phyloP scores from a whole-genome alignment of 2,888 invertebrate genomes.

The Heliconius hortense region DNA sequence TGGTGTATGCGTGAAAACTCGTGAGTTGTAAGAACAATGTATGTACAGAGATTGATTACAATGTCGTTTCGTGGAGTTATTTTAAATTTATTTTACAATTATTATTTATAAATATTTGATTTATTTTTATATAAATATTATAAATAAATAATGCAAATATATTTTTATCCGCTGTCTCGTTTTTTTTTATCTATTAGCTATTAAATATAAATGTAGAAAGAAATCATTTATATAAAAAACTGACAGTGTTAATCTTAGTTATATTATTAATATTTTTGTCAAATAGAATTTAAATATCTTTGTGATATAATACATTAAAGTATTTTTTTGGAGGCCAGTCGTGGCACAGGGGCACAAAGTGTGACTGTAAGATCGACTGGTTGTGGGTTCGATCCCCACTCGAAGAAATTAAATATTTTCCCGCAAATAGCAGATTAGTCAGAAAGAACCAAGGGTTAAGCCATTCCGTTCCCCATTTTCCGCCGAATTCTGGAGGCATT shows the following conservation, averaged over 20 bases:
- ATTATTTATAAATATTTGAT: background rate
- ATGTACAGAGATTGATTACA: constrained; percentile 43
- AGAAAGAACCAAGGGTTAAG: no score
- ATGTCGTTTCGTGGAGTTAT: constrained; percentile 10
- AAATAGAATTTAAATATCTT: background rate
- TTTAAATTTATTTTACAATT: background rate
- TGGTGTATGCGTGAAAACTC: constrained; percentile 77
- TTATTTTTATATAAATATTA: background rate
- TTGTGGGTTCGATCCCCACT: no score
- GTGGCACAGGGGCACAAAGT: no score
- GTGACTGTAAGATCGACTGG: no score
- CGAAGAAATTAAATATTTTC: no score
- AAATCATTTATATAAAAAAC: background rate
- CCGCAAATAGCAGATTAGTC: no score
- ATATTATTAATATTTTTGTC: background rate
- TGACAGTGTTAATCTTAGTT: background rate
- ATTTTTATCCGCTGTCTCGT: background rate
- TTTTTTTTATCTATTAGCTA: background rate
- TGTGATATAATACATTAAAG: background rate
- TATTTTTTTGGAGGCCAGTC: no score
- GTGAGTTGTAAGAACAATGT: constrained; percentile 60
- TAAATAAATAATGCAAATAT: background rate
- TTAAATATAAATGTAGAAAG: background rate
- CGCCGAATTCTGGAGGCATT: no score
- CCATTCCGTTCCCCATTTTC: no score